Evolutionary conservation across 2,888 invertebrate species (phyloP).

Genomic region (Diogma glabrata): DNA sequence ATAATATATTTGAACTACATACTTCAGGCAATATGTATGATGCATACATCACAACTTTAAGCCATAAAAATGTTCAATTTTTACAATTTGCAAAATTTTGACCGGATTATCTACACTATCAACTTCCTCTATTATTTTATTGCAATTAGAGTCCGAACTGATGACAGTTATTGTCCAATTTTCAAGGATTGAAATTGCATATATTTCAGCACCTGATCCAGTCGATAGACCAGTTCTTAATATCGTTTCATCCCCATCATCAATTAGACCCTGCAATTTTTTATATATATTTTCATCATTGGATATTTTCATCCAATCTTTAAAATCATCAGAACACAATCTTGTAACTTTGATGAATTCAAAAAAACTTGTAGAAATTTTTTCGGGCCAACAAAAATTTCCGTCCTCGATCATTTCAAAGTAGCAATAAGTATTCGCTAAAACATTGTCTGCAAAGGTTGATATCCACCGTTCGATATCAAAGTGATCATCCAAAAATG

Average conservation of each 20-base stretch:
- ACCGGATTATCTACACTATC: too few relatives aligned
- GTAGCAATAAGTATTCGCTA: background rate
- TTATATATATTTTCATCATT: background rate
- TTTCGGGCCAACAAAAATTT: background rate
- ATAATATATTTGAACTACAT: too few relatives aligned
- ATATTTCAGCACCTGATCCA: background rate
- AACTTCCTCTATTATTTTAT: too few relatives aligned
- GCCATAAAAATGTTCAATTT: too few relatives aligned
- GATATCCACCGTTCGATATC: background rate
- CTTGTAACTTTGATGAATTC: background rate
- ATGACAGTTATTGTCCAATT: slow-evolving; percentile 5
- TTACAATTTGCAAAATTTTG: too few relatives aligned
- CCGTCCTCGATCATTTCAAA: background rate
- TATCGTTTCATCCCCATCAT: background rate
- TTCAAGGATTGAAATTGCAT: slow-evolving; percentile 5
- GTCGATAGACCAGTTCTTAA: background rate
- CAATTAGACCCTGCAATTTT: background rate
- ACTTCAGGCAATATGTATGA: too few relatives aligned
- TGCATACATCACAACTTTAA: too few relatives aligned
- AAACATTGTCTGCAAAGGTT: background rate
- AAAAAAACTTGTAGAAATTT: slow-evolving; percentile 4
- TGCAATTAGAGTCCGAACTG: background rate
- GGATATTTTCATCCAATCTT: background rate
- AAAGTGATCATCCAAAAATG: background rate
- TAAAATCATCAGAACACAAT: slow-evolving; percentile 1